Percentiles rank a stretch among this genome's conserved stretches.
These are phyloP conservation scores for Nematopogon swammerdamellus DNA, from an alignment of 2,888 invertebrate species.

Conservation along the genomic window DNA sequence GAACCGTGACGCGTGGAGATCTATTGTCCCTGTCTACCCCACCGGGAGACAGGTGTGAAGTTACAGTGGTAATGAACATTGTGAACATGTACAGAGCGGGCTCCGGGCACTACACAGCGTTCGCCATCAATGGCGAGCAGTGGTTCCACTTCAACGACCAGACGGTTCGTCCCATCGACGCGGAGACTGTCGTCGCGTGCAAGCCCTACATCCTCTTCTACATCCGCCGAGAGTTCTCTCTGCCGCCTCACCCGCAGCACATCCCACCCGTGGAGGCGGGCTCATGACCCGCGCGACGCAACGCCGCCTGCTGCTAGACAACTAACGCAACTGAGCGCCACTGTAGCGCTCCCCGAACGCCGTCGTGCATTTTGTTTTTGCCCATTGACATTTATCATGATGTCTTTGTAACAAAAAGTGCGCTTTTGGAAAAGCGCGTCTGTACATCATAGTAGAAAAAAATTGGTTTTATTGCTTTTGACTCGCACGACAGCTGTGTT, in stretches of 20 bases:
- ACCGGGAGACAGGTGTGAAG: too few species aligned
- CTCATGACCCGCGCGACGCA: constrained; percentile 8
- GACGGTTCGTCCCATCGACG: constrained; percentile 67
- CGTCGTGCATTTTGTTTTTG: background rate
- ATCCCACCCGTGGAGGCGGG: constrained; percentile 4
- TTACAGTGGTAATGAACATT: too few species aligned
- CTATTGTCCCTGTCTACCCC: too few species aligned
- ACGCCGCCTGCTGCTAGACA: background rate
- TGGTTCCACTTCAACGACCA: constrained; percentile 90
- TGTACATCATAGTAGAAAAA: too few species aligned
- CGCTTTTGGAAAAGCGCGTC: too few species aligned
- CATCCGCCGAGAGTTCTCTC: constrained; percentile 63
- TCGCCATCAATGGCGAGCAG: constrained; percentile 73
- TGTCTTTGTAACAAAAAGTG: too few species aligned
- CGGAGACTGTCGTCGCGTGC: constrained; percentile 66
- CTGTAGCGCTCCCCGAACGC: background rate
- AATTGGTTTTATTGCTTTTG: too few species aligned
- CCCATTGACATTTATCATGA: too few species aligned
- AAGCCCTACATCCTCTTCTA: constrained; percentile 87
- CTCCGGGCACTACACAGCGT: constrained; percentile 83
- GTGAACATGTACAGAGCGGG: constrained; percentile 65
- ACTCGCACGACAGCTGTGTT: too few species aligned
- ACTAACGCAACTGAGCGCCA: background rate
- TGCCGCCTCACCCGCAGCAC: constrained; percentile 17
- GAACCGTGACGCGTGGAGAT: too few species aligned